These are phyloP conservation scores for Plutella xylostella DNA, from an alignment of 2,888 invertebrate species.

Conservation along the genomic window DNA sequence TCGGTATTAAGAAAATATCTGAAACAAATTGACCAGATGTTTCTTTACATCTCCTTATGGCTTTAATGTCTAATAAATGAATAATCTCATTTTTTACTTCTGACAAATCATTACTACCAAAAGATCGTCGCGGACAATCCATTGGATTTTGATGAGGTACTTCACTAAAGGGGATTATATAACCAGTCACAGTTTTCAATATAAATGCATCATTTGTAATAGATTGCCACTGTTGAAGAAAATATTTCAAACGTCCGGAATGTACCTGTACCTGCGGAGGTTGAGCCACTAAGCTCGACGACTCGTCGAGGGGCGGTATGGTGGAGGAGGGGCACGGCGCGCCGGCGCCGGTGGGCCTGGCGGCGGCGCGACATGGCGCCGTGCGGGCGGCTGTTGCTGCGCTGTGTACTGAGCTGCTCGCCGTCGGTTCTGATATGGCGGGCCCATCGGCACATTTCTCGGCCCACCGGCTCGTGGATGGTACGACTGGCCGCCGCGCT, in stretches of 20 bases:
- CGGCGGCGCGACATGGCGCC: not conserved
- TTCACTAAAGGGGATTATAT: not conserved
- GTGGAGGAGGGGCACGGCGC: not conserved
- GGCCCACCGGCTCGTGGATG: not conserved
- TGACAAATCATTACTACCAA: not conserved
- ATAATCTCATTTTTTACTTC: not conserved
- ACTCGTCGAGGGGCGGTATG: not conserved
- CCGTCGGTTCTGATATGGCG: too few relatives aligned
- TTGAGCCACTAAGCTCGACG: not conserved
- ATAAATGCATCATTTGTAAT: constrained; percentile 1
- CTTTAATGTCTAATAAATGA: not conserved
- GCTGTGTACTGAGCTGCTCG: too few relatives aligned
- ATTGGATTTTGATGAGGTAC: not conserved
- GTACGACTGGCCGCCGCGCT: not conserved
- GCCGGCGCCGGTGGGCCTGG: not conserved
- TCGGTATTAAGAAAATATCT: not conserved
- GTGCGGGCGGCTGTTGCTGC: not conserved
- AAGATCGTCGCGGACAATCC: not conserved
- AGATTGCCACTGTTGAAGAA: not conserved
- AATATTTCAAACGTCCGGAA: not conserved
- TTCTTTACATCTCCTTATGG: not conserved
- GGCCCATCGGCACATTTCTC: too few relatives aligned
- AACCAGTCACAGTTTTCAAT: not conserved
- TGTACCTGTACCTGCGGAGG: not conserved
- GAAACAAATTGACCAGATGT: not conserved